These are phyloP conservation scores for Coptodon bakossiorum DNA, from an alignment of 2,113 vertebrate genomes.

Conservation along the genomic window DNA sequence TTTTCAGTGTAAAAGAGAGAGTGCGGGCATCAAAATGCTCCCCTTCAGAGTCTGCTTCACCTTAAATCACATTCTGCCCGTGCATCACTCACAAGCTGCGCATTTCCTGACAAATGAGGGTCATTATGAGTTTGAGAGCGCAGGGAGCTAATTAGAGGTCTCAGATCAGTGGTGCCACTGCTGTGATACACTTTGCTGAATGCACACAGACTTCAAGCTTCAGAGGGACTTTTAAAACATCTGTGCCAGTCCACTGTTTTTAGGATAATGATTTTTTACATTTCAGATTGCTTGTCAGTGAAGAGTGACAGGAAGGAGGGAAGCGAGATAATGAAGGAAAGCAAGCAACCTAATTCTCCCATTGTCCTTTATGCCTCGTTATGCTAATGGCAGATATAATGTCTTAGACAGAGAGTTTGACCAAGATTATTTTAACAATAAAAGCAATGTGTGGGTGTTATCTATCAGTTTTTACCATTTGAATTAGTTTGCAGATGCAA, in stretches of 20 bases:
- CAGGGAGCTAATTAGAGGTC: slow-evolving; percentile 53
- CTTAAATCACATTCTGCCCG: neutral
- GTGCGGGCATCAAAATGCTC: neutral
- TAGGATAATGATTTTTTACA: neutral
- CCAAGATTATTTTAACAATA: neutral
- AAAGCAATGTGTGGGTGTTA: neutral
- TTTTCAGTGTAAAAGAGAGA: neutral
- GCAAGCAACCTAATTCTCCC: neutral
- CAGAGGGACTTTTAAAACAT: slow-evolving; percentile 22
- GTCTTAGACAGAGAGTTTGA: neutral
- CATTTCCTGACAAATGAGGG: slow-evolving; percentile 37
- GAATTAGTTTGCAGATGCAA: neutral
- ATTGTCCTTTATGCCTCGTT: neutral
- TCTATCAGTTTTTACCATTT: fast-evolving
- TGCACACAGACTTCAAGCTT: neutral
- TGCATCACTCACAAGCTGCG: slow-evolving; percentile 8
- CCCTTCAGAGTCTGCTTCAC: neutral
- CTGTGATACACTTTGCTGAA: slow-evolving; percentile 24
- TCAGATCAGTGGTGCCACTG: slow-evolving; percentile 42
- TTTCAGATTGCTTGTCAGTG: neutral
- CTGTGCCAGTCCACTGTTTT: neutral
- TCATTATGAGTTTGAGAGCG: slow-evolving; percentile 41
- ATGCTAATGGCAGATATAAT: neutral
- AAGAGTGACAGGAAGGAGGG: neutral
- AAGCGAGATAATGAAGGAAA: neutral